Evolutionary conservation across 92 coral and sea anemone genomes (phyloP).

Genomic region (Palythoa caribaeorum): DNA sequence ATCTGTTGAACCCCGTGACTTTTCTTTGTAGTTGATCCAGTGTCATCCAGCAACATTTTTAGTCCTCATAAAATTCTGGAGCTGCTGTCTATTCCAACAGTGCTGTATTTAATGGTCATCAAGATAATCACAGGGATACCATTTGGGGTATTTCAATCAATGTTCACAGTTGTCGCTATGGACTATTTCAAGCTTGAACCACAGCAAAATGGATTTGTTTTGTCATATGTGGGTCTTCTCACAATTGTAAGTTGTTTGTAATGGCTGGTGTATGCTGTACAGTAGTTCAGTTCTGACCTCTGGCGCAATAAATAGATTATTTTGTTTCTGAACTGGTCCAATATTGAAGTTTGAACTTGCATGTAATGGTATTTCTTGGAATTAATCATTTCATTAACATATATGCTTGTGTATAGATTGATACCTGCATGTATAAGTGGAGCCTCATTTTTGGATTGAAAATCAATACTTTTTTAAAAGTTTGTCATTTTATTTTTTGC

Average conservation of each 20-base stretch:
- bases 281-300: neutral
- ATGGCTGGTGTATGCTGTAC: neutral
- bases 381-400: no score
- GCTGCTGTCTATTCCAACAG: conserved; percentile 76
- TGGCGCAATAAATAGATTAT: neutral
- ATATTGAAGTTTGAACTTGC: no score
- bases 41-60: conserved; percentile 69
- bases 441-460: no score
- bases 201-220: conserved; percentile 93
- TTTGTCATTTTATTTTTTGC: no score
- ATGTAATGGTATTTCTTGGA: no score
- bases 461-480: no score
- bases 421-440: no score
- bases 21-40: conserved; percentile 22
- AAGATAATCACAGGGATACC: conserved; percentile 87
- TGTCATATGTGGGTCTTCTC: conserved; percentile 91
- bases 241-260: conserved; percentile 85
- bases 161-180: conserved; percentile 94
- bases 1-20: neutral
- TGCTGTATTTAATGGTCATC: conserved; percentile 76
- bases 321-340: neutral
- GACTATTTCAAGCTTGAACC: conserved; percentile 93
- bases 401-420: no score
- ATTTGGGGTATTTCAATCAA: conserved; percentile 95
- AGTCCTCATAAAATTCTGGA: conserved; percentile 75